Percentiles rank a stretch among this genome's conserved stretches.
These are phyloP conservation scores for Equus quagga DNA, from an alignment of 2,113 vertebrate genomes.

Conservation along the genomic window DNA sequence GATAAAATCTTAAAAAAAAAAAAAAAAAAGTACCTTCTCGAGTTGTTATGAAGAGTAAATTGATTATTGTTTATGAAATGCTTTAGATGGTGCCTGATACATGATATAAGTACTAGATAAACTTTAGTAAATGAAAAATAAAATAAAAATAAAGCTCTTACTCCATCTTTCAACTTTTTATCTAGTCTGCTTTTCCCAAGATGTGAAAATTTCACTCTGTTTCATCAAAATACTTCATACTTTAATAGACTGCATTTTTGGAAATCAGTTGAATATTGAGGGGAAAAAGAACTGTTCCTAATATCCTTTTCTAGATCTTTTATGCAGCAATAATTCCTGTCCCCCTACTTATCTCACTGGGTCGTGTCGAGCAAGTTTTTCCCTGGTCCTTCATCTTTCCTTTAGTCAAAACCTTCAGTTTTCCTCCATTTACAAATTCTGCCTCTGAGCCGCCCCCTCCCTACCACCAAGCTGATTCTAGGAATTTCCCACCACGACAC, in stretches of 20 bases:
- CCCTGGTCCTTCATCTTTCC: neutral
- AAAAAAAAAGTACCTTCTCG: neutral
- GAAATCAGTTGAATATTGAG: neutral
- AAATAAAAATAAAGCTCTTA: constrained; percentile 34
- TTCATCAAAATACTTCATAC: neutral
- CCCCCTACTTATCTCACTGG: neutral
- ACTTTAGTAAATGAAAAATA: neutral
- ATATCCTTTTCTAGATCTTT: neutral
- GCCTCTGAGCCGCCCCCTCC: neutral
- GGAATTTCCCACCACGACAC: neutral
- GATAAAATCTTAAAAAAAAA: too few relatives aligned
- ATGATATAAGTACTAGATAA: neutral
- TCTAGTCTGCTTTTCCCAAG: neutral
- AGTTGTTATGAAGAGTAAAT: neutral
- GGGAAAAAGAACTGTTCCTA: neutral
- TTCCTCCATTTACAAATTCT: neutral
- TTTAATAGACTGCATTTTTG: neutral
- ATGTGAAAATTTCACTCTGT: neutral
- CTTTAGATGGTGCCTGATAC: neutral
- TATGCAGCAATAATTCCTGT: too few relatives aligned
- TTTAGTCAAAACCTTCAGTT: neutral
- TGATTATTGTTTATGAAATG: neutral
- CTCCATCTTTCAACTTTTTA: neutral
- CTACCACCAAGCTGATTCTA: neutral
- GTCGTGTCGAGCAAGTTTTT: neutral